These are phyloP conservation scores for Psephotus haematonotus DNA, from an alignment of 2,113 vertebrate species.

Conservation along the genomic window DNA sequence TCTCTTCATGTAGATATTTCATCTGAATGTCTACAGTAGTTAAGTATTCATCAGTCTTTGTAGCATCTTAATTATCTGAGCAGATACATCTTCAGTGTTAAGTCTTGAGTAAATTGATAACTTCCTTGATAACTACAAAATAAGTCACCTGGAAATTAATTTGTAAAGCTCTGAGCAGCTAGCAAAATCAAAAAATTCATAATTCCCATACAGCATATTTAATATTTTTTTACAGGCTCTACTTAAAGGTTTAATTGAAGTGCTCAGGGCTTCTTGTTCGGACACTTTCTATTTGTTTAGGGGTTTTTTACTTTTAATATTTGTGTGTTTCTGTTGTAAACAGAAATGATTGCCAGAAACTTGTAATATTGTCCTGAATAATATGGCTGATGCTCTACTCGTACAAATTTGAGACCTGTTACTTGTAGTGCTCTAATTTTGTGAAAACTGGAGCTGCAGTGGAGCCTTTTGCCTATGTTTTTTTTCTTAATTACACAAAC, in stretches of 20 bases:
- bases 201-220: background rate
- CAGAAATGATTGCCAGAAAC: background rate
- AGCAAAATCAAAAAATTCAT: background rate
- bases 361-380: background rate
- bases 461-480: background rate
- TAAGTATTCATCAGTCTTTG: background rate
- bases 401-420: background rate
- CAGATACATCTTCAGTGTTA: background rate
- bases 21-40: background rate
- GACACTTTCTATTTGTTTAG: background rate
- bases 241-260: background rate
- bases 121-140: background rate
- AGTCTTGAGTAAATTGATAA: background rate
- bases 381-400: background rate
- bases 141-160: background rate
- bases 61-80: background rate
- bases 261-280: background rate
- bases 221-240: background rate
- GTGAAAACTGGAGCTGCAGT: background rate
- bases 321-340: background rate
- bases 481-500: background rate
- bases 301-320: background rate
- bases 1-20: background rate
- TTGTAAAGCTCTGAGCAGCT: background rate
- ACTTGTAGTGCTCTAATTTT: background rate